A percentile compares a stretch with the other conserved stretches of the same genome.
Conservation (phyloP, 2,113 vertebrate genomes). For the Coregonus clupeaformis region DNA sequence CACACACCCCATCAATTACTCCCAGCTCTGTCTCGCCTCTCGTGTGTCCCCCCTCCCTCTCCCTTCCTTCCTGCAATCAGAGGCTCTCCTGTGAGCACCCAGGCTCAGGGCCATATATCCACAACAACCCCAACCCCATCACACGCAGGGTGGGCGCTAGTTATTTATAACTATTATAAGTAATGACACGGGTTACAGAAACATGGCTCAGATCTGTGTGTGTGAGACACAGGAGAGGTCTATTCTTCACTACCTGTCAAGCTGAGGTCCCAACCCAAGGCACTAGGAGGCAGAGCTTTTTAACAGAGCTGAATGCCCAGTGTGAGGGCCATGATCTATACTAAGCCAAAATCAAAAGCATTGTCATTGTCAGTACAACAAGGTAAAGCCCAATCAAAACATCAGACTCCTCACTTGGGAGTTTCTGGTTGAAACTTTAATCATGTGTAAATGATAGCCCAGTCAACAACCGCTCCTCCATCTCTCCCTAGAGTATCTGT, state of each 20-base stretch:
- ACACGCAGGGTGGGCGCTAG: neutral
- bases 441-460: too few species aligned
- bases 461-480: too few species aligned
- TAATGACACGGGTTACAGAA: neutral
- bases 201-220: neutral
- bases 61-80: slow-evolving; percentile 30
- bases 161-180: neutral
- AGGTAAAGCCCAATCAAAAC: neutral
- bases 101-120: slow-evolving; percentile 27
- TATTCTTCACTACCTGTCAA: neutral
- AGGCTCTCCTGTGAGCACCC: neutral
- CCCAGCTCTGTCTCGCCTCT: neutral
- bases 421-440: too few species aligned
- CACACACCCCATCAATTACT: neutral
- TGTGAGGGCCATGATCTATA: slow-evolving; percentile 4
- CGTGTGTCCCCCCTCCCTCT: neutral
- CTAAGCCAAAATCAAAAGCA: slow-evolving; percentile 1
- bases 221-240: neutral
- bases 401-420: neutral
- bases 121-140: slow-evolving; percentile 6
- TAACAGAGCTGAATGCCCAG: neutral
- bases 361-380: neutral
- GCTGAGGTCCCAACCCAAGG: neutral
- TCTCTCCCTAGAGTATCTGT: too few species aligned
- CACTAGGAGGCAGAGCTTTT: neutral